These are phyloP conservation scores for Sardina pilchardus DNA, from an alignment of 2,113 vertebrate species.

Conservation along the genomic window DNA sequence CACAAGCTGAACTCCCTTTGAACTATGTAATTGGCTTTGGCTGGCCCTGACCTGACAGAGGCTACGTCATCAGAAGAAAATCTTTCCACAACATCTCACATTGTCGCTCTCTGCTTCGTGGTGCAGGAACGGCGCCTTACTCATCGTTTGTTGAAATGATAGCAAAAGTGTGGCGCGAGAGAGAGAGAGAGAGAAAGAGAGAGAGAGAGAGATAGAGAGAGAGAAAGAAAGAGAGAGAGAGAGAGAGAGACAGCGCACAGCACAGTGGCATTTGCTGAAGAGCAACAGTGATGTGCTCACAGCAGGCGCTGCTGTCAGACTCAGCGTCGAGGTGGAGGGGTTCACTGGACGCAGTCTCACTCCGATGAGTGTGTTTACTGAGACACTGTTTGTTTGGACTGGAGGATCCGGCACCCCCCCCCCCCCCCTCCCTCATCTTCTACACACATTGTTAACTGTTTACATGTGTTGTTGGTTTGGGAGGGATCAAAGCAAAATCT, in stretches of 20 bases:
- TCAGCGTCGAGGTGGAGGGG: conserved; percentile 7
- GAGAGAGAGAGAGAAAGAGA: too few species aligned
- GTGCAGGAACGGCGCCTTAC: neutral
- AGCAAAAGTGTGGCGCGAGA: neutral
- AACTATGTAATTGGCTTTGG: neutral
- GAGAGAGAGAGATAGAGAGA: too few species aligned
- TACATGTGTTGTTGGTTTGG: neutral
- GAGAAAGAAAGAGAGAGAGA: too few species aligned
- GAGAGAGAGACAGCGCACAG: conserved; percentile 23
- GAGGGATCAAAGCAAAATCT: conserved; percentile 28
- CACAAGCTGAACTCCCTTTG: neutral
- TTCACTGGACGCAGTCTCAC: conserved; percentile 22
- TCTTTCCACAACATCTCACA: neutral
- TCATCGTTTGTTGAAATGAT: neutral
- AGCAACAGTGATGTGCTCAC: conserved; percentile 26
- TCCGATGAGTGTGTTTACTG: neutral
- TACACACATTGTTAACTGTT: conserved; percentile 15
- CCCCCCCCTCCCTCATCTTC: neutral
- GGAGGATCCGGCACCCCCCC: conserved; percentile 11
- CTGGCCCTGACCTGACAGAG: neutral
- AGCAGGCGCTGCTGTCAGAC: conserved; percentile 18
- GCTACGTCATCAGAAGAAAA: neutral
- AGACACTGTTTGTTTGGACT: conserved; percentile 30
- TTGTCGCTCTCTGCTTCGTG: neutral
- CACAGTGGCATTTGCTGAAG: conserved; percentile 20